These are phyloP conservation scores for Corythaeola cristata DNA, from an alignment of 2,113 vertebrate genomes.

Conservation along the genomic window DNA sequence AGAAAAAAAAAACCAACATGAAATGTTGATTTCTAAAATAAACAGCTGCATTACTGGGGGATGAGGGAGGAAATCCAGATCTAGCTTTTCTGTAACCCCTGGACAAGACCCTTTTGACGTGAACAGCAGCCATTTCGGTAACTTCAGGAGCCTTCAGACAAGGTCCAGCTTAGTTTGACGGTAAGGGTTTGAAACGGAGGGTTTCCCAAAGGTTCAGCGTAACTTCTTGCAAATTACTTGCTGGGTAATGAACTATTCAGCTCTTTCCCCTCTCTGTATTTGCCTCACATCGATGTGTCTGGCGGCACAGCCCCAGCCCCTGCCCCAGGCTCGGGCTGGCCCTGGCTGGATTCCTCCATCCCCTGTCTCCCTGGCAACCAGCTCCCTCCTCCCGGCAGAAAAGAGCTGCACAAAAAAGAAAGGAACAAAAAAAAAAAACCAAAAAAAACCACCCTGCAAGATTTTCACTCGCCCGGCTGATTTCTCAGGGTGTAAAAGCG, in stretches of 20 bases:
- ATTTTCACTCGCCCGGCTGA: background rate
- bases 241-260: background rate
- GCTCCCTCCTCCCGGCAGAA: background rate
- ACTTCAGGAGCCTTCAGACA: background rate
- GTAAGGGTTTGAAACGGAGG: fast-evolving
- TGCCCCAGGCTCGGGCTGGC: background rate
- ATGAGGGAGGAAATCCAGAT: background rate
- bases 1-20: background rate
- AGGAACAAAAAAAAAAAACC: background rate
- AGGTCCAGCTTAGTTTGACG: background rate
- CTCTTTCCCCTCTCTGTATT: background rate
- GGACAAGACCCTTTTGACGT: background rate
- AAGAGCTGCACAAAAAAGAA: constrained; percentile 14
- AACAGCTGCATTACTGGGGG: background rate
- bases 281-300: background rate
- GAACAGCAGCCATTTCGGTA: background rate
- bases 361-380: constrained; percentile 74
- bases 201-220: background rate
- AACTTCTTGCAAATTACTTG: background rate
- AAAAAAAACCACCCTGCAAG: background rate
- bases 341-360: constrained; percentile 49
- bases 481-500: constrained; percentile 20
- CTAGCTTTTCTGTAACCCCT: background rate
- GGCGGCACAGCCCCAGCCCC: background rate
- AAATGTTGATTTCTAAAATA: background rate